Evolutionary conservation across 2,888 invertebrate species (phyloP).

Genomic region (Heteropelma amictum): DNA sequence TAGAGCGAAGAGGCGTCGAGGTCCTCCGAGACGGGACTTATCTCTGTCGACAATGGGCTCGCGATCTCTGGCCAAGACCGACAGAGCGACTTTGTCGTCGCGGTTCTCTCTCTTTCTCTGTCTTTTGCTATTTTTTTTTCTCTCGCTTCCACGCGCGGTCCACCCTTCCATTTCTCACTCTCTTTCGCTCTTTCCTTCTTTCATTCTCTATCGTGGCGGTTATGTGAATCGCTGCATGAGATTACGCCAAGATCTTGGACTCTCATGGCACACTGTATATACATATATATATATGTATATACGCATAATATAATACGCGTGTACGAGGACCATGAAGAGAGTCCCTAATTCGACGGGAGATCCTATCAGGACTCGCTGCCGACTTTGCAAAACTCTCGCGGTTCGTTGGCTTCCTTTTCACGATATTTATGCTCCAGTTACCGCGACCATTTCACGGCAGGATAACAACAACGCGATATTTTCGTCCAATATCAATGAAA

Average conservation of each 20-base stretch:
- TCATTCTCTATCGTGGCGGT: constrained; percentile 6
- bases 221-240: constrained; percentile 36
- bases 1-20: constrained; percentile 64
- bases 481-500: neutral
- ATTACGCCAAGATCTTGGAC: constrained; percentile 29
- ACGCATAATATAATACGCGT: too few species aligned
- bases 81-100: constrained; percentile 59
- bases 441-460: constrained; percentile 6
- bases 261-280: constrained; percentile 24
- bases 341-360: constrained; percentile 44
- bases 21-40: constrained; percentile 65
- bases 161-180: neutral
- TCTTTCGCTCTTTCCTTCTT: constrained; percentile 17
- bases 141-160: constrained; percentile 1
- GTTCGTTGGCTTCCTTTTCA: neutral
- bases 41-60: constrained; percentile 71
- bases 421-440: constrained; percentile 16
- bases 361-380: constrained; percentile 21
- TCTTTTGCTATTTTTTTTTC: constrained; percentile 10
- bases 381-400: constrained; percentile 9
- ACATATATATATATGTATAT: too few species aligned
- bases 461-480: constrained; percentile 1
- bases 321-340: constrained; percentile 3
- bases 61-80: constrained; percentile 65
- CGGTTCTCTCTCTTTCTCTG: constrained; percentile 14